A percentile compares a stretch with the other conserved stretches of the same genome.
Conservation (phyloP, 2,797 vertebrate species). For the Alectoris magna region DNA sequence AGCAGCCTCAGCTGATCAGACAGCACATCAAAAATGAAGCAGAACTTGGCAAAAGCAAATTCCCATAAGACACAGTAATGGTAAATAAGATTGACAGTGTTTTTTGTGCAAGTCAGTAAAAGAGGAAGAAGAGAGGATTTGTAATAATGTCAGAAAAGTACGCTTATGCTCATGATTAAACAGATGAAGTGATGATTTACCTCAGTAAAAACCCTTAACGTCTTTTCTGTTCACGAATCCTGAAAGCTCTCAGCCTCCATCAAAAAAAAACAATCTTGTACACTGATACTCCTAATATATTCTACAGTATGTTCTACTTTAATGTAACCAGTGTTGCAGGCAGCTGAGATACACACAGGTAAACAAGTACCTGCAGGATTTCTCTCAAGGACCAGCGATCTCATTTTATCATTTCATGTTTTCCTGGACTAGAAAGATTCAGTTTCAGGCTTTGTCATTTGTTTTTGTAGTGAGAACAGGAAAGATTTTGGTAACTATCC, state of each 20-base stretch:
- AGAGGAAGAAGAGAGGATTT: rapidly evolving
- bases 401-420: not conserved
- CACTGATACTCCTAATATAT: not conserved
- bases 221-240: not conserved
- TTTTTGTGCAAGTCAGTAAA: not conserved
- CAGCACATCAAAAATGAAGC: not conserved
- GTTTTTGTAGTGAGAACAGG: not conserved
- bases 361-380: not conserved
- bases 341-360: not conserved
- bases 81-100: not conserved
- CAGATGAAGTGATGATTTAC: not conserved
- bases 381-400: not conserved
- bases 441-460: not conserved
- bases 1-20: not conserved
- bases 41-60: not conserved
- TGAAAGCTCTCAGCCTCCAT: not conserved
- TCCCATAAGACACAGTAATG: not conserved
- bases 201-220: not conserved
- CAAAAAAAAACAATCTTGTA: not conserved
- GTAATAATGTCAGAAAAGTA: not conserved
- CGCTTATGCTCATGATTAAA: not conserved
- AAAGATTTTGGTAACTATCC: not conserved
- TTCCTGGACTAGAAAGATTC: not conserved
- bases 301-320: not conserved
- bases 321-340: not conserved